Evolutionary conservation across 1,140 invertebrate species (phyloP).

Genomic region (roundworm (Caenorhabditis elegans)): WBcel235 BX284602.5:7735001-7735500

Average conservation of each 20-base stretch:
- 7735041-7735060: not conserved
- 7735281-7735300: not conserved
- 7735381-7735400: not conserved
- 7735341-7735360: not conserved
- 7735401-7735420: not conserved
- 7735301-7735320: not conserved
- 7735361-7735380: not conserved
- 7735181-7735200: not conserved
- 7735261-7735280: not conserved
- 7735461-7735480: not conserved
- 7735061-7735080: not conserved
- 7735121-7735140: not conserved
- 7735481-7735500: not conserved
- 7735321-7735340: not conserved
- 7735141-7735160: not conserved
- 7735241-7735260: not conserved
- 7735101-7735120: not conserved
- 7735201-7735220: not conserved
- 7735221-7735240: not conserved
- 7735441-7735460: not conserved
- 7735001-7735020: not conserved
- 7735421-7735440: not conserved
- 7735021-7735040: not conserved
- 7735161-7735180: not conserved
- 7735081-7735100: not conserved